phyloP scores from a whole-genome alignment of 2,888 invertebrate species.

The Brachynemurus nebulosus region DNA sequence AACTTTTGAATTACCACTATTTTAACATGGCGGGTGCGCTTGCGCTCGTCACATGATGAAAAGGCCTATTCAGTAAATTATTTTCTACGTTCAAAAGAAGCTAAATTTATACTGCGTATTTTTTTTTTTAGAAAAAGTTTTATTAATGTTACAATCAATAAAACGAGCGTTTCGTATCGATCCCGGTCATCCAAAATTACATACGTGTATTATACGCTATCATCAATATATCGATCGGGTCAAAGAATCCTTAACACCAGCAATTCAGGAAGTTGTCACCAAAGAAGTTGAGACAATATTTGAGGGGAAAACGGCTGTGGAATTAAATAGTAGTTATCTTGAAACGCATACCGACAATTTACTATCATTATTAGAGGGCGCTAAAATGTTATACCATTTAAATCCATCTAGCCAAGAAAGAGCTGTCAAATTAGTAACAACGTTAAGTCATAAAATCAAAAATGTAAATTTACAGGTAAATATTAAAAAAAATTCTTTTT shows the following conservation, averaged over 20 bases:
- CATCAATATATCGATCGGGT: conserved; percentile 36
- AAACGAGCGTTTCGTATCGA: conserved; percentile 73
- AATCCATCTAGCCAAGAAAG: conserved; percentile 49
- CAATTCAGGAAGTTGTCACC: conserved; percentile 36
- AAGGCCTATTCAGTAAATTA: too few relatives aligned
- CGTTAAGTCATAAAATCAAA: conserved; percentile 36
- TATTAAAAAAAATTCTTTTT: too few relatives aligned
- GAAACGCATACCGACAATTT: conserved; percentile 45
- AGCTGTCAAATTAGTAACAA: conserved; percentile 47
- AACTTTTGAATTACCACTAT: too few relatives aligned
- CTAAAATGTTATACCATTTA: conserved; percentile 63
- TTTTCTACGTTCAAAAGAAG: too few relatives aligned
- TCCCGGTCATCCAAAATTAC: conserved; percentile 63
- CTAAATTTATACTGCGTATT: too few relatives aligned
- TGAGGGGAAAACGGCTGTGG: conserved; percentile 40
- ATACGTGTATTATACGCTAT: conserved; percentile 76
- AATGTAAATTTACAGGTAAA: conserved; percentile 39
- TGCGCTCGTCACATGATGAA: too few relatives aligned
- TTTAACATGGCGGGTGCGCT: too few relatives aligned
- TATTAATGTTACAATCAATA: conserved; percentile 92
- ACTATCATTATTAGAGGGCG: conserved; percentile 68
- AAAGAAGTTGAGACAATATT: conserved; percentile 40
- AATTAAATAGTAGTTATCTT: conserved; percentile 58
- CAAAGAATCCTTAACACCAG: conserved; percentile 32
- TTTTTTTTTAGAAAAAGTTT: conserved; percentile 55